These are phyloP conservation scores for Geococcyx californianus DNA, from an alignment of 2,113 vertebrate genomes.

Conservation along the genomic window DNA sequence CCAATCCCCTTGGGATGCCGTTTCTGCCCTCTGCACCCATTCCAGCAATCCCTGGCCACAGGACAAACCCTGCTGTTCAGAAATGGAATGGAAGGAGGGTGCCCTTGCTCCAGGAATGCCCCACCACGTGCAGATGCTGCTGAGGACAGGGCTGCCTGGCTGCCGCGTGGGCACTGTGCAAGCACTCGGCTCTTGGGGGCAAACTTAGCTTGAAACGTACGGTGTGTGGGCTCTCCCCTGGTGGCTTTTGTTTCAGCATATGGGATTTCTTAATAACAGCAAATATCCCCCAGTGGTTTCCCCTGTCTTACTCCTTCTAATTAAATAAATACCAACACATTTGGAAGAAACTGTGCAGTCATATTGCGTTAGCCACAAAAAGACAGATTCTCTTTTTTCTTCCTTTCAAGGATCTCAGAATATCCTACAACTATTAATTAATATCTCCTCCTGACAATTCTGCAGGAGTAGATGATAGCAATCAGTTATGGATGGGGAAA, in stretches of 20 bases:
- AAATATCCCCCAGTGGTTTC: constrained; percentile 17
- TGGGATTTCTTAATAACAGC: neutral
- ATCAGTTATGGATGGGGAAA: neutral
- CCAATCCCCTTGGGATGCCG: neutral
- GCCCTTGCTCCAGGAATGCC: neutral
- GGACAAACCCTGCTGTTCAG: neutral
- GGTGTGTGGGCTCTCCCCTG: neutral
- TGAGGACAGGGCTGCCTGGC: neutral
- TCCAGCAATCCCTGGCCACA: neutral
- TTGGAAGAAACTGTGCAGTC: constrained; percentile 1
- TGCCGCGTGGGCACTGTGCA: rapidly evolving
- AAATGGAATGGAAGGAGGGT: neutral
- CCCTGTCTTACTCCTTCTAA: neutral
- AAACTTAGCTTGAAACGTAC: rapidly evolving
- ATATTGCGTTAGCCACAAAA: neutral
- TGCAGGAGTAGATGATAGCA: neutral
- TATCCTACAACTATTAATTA: constrained; percentile 7
- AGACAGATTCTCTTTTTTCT: neutral
- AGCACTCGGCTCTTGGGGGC: neutral
- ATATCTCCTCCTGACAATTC: neutral
- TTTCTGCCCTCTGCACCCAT: neutral
- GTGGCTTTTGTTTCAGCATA: constrained; percentile 2
- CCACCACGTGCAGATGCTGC: rapidly evolving
- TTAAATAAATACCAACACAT: constrained; percentile 47
- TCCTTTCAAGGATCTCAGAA: neutral